Evolutionary conservation across 2,888 invertebrate species (phyloP).

Genomic region (Cerceris rybyensis): DNA sequence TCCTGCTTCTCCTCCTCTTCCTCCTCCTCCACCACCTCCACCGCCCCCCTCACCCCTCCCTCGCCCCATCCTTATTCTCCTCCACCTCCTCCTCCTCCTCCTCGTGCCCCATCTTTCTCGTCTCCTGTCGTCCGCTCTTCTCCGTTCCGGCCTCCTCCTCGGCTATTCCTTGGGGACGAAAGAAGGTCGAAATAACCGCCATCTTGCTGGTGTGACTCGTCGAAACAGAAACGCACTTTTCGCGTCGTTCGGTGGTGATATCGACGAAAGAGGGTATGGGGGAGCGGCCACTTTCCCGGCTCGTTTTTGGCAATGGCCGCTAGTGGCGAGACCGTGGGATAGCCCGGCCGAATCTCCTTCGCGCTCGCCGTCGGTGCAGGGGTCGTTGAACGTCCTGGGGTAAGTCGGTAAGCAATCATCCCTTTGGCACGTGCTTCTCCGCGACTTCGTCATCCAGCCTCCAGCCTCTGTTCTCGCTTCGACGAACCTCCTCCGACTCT

Average conservation of each 20-base stretch:
- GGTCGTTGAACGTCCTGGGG: conserved; percentile 67
- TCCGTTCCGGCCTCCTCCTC: not conserved
- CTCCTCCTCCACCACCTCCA: too few species aligned
- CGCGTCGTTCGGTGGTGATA: not conserved
- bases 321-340: conserved; percentile 40
- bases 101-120: too few species aligned
- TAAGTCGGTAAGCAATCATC: conserved; percentile 55
- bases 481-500: not conserved
- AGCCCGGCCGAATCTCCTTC: conserved; percentile 37
- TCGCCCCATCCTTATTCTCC: too few species aligned
- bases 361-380: conserved; percentile 30
- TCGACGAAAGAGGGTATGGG: conserved; percentile 8
- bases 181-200: conserved; percentile 48
- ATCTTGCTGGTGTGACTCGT: conserved; percentile 54
- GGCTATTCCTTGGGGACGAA: conserved; percentile 18
- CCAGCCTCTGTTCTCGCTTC: not conserved
- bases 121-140: not conserved
- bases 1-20: too few species aligned
- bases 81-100: too few species aligned
- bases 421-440: conserved; percentile 58
- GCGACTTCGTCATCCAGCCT: not conserved
- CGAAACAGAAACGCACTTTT: conserved; percentile 10
- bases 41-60: too few species aligned
- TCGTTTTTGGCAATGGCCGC: conserved; percentile 50
- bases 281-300: conserved; percentile 16